A percentile compares a stretch with the other conserved stretches of the same genome.
Evolutionary conservation across 1,140 invertebrate species (phyloP).

Genomic region (Cydia splendana): DNA sequence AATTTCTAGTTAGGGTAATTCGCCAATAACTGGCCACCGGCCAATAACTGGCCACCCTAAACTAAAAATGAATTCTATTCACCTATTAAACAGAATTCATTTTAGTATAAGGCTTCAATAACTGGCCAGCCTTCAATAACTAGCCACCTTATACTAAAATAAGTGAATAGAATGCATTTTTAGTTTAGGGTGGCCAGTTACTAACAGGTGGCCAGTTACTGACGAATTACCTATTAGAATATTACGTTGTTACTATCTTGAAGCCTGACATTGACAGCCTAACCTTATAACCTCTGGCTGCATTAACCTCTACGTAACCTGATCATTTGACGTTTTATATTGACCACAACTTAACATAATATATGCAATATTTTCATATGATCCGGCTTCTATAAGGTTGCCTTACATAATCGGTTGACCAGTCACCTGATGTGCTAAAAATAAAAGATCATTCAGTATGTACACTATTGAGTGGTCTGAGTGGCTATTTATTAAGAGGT

Average conservation of each 20-base stretch:
- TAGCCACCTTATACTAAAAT: no score
- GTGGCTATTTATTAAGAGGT: background rate
- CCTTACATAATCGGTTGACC: background rate
- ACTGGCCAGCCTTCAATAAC: no score
- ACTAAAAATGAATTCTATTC: no score
- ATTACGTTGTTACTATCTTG: background rate
- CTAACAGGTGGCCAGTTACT: no score
- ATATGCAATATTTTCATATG: background rate
- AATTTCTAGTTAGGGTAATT: no score
- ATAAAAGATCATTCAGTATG: background rate
- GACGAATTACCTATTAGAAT: no score
- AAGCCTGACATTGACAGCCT: background rate
- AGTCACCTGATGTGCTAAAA: slow-evolving; percentile 1
- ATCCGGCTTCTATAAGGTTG: slow-evolving; percentile 9
- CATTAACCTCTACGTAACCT: slow-evolving; percentile 4
- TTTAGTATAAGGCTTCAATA: no score
- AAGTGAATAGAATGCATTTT: no score
- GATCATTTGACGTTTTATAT: background rate
- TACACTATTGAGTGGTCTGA: background rate
- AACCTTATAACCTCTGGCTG: background rate
- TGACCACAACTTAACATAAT: background rate
- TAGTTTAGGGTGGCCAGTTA: no score
- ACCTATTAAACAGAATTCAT: no score
- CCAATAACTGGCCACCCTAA: no score
- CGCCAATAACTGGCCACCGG: no score